Conservation (phyloP, 1,140 invertebrate species). For the Drosophila chauvacae region DNA sequence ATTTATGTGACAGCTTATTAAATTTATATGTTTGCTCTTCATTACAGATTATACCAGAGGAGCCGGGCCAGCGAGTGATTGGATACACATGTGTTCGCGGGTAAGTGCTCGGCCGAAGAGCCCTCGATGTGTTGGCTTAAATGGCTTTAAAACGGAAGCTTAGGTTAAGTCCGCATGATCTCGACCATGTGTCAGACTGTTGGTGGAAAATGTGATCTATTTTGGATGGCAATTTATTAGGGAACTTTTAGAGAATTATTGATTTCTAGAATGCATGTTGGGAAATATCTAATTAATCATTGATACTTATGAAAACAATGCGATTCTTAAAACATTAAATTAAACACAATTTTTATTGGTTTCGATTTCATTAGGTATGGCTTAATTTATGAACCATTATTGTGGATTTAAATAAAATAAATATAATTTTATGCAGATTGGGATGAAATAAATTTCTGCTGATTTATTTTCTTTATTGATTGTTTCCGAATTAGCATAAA, state of each 20-base stretch:
- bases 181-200: constrained; percentile 20
- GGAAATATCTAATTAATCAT: background rate
- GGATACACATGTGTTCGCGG: constrained; percentile 66
- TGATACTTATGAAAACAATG: background rate
- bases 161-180: constrained; percentile 37
- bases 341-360: background rate
- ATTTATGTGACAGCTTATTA: constrained; percentile 80
- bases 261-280: background rate
- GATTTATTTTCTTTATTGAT: background rate
- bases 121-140: constrained; percentile 27
- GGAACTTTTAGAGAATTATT: no score
- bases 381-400: background rate
- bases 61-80: constrained; percentile 49
- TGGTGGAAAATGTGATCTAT: constrained; percentile 11
- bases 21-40: constrained; percentile 77
- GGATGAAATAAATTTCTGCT: background rate
- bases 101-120: constrained; percentile 47
- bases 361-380: background rate
- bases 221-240: background rate
- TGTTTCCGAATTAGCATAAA: background rate
- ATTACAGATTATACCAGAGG: constrained; percentile 72
- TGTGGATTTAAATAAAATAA: background rate
- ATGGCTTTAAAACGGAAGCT: constrained; percentile 30
- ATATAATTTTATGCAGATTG: background rate
- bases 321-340: background rate